Evolutionary conservation across 2,888 invertebrate species (phyloP).

Genomic region (Microctonus aethiopoides): DNA sequence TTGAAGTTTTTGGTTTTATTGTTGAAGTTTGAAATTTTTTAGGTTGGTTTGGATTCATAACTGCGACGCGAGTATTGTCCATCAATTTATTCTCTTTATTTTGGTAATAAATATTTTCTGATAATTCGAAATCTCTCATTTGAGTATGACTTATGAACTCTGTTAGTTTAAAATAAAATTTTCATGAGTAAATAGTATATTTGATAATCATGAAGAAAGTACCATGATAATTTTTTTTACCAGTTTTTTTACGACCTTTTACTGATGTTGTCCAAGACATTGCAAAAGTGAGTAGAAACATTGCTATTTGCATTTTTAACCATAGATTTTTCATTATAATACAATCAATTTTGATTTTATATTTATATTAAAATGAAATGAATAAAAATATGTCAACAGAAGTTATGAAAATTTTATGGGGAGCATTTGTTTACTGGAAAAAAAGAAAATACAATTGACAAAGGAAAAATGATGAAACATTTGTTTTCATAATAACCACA

Average conservation of each 20-base stretch:
- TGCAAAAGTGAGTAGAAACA: not conserved
- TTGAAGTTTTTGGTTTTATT: not conserved
- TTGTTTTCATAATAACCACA: not conserved
- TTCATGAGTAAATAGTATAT: not conserved
- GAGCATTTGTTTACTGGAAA: not conserved
- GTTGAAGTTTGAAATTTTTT: not conserved
- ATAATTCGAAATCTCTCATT: not conserved
- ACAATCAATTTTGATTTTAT: not conserved
- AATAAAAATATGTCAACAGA: not conserved
- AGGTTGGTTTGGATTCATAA: not conserved
- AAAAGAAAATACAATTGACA: not conserved
- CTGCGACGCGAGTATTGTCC: not conserved
- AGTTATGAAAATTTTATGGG: not conserved
- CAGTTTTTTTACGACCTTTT: not conserved
- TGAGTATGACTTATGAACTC: too few species aligned
- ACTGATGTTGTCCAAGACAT: not conserved
- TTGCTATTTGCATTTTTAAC: not conserved
- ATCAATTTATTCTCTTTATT: not conserved
- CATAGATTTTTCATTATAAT: not conserved
- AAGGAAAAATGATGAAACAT: not conserved
- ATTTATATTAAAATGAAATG: not conserved
- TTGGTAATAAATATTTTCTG: not conserved
- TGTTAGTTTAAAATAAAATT: not conserved
- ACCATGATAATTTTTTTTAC: not conserved
- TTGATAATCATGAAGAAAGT: not conserved